phyloP scores from a whole-genome alignment of 1,140 invertebrate genomes.

The Trichoplusia ni region DNA sequence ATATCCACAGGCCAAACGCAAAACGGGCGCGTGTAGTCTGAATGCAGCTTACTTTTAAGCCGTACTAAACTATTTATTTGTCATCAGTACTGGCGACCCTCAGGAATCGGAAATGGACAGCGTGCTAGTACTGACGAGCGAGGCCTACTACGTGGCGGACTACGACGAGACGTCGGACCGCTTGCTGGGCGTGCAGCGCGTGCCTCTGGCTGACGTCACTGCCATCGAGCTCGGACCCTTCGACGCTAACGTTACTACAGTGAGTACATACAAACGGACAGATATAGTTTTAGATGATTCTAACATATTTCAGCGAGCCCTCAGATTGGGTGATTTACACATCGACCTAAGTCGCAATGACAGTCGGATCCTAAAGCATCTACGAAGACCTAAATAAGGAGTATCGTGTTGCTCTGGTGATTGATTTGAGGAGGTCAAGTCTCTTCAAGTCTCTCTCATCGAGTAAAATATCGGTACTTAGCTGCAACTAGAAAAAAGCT shows the following conservation, averaged over 20 bases:
- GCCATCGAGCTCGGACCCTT: conserved; percentile 86
- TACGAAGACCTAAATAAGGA: no score
- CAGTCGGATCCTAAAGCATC: no score
- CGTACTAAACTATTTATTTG: conserved; percentile 2
- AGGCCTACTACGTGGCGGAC: conserved; percentile 96
- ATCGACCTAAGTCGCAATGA: no score
- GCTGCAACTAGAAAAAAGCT: no score
- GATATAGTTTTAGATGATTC: no score
- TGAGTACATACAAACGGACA: conserved; percentile 32
- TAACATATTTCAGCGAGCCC: conserved; percentile 86
- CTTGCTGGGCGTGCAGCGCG: conserved; percentile 83
- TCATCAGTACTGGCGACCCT: conserved; percentile 89
- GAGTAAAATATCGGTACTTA: no score
- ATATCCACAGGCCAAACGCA: no score
- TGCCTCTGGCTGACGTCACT: conserved; percentile 85
- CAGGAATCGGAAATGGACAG: conserved; percentile 96
- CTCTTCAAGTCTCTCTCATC: no score
- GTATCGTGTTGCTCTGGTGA: no score
- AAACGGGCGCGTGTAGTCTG: no score
- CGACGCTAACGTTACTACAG: conserved; percentile 54
- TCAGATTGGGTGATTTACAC: conserved; percentile 96
- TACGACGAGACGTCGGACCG: conserved; percentile 97
- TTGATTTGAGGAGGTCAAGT: no score
- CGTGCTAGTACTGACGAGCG: conserved; percentile 94
- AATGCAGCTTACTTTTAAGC: background rate